Base-by-base conservation (phyloP, 30 jellyfish, hydroid and myxozoan genomes). In the Turritopsis dohrnii region DNA sequence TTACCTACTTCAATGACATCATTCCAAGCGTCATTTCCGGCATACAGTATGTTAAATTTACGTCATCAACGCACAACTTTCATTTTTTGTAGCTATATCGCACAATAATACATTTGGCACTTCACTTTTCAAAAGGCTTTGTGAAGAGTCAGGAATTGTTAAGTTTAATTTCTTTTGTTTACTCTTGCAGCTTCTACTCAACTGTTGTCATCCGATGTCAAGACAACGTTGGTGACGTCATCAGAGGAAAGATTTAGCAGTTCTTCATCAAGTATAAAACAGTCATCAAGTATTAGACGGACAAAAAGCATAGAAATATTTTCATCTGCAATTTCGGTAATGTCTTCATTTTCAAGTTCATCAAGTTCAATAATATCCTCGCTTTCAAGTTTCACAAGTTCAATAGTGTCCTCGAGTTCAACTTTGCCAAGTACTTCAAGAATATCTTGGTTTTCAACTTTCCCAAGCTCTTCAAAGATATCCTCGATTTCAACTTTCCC, bases 401-500 rank as follows among this genome's bases (percentile, higher is more conserved):
- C 13, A 13, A 41, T 3, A 21, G 9, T 21, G 77, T 69, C 77
- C 9, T 23, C 28, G 30, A 69, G 77, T 7, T 7, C 0, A 69
- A n/a, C 77, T n/a, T 69, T 27, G 21, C 21, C 73, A 60, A 60
- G 19, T 60, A 18, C 77, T n/a, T 69, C 77, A 69, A 69, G 31
- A 23, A n/a, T 69, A 69, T 69, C 77, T 19, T 1, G 22, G 19
- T 1, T 21, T 7, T 69, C 0, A 69, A 0, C 77, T 7, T 69
- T 69, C 16, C 9, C 77, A 69, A n/a, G 31, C 77, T 3, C 9
- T 41, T 41, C 13, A 5, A 41, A 41, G 13, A 13, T 3, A 41
- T 41, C 60, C 60, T 41, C 60, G 60, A 3, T 41, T 41, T 41
- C 60, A 41, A 41, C 9, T 41, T 41, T n/a, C n/a, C n/a, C n/a